A percentile compares a stretch with the other conserved stretches of the same genome.
Evolutionary conservation across 92 coral and sea anemone genomes (phyloP).

Genomic region (Bergia sp.): DNA sequence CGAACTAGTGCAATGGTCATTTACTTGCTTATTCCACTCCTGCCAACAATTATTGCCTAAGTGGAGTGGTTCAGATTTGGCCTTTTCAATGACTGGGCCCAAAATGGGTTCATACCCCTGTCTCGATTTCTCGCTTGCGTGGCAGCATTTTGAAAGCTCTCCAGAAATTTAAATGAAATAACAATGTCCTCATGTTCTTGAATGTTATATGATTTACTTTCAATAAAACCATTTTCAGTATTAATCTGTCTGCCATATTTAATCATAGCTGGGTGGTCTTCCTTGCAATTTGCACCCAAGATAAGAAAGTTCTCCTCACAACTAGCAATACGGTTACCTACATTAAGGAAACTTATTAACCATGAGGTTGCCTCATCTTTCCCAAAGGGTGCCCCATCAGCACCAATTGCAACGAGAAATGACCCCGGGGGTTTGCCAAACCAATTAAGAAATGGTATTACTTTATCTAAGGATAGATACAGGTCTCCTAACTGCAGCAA

Average conservation of each 20-base stretch:
- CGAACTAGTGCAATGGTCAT: conserved; percentile 71
- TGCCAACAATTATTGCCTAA: conserved; percentile 79
- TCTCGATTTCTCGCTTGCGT: not conserved
- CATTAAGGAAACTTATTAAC: conserved; percentile 54
- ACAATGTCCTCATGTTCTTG: conserved; percentile 53
- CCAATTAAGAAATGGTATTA: conserved; percentile 56
- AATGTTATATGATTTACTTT: conserved; percentile 62
- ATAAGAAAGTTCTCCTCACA: conserved; percentile 46
- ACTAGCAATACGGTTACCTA: conserved; percentile 41
- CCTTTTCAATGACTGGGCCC: conserved; percentile 58
- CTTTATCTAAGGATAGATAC: conserved; percentile 51
- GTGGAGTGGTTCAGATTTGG: conserved; percentile 64
- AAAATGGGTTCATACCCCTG: too few relatives aligned
- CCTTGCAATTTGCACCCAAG: conserved; percentile 45
- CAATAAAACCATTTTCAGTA: conserved; percentile 50
- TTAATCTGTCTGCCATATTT: conserved; percentile 30
- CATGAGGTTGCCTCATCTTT: conserved; percentile 52
- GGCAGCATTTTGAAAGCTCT: not conserved
- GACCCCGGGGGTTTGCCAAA: conserved; percentile 67
- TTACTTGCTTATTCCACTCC: conserved; percentile 71
- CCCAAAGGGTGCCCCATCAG: conserved; percentile 57
- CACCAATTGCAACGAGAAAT: conserved; percentile 45
- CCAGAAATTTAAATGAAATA: conserved; percentile 55
- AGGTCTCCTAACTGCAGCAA: not conserved
- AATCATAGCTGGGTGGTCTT: conserved; percentile 46